Conservation (phyloP, 2,888 invertebrate genomes). For the Thymelicus sylvestris region DNA sequence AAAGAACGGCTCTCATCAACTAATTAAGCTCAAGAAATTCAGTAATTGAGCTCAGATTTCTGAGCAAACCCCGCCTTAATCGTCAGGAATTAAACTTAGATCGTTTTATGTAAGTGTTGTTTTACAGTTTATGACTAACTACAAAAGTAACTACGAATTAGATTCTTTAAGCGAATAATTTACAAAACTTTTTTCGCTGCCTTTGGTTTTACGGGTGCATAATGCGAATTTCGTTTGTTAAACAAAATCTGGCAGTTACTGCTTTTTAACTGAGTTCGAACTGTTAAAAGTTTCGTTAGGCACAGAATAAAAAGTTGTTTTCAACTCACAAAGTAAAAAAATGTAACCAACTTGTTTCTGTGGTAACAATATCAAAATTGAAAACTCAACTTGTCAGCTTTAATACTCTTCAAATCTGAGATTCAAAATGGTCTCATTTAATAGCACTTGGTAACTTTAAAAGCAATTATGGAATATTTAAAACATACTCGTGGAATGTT, state of each 20-base stretch:
- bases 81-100: background rate
- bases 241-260: too few species aligned
- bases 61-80: background rate
- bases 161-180: too few species aligned
- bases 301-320: background rate
- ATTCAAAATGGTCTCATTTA: background rate
- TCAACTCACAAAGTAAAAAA: too few species aligned
- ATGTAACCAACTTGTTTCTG: background rate
- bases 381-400: background rate
- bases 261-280: too few species aligned
- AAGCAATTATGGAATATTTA: too few species aligned
- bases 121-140: background rate
- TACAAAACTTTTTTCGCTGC: too few species aligned
- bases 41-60: conserved; percentile 6
- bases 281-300: conserved; percentile 2
- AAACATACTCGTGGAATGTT: too few species aligned
- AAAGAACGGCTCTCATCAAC: background rate
- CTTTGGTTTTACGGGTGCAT: too few species aligned
- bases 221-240: too few species aligned
- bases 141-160: too few species aligned
- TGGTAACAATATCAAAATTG: background rate
- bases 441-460: too few species aligned
- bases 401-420: background rate
- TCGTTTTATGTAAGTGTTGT: background rate
- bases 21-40: conserved; percentile 5